Evolutionary conservation across 1,140 invertebrate species (phyloP).

Genomic region (Drosophila miranda): DNA sequence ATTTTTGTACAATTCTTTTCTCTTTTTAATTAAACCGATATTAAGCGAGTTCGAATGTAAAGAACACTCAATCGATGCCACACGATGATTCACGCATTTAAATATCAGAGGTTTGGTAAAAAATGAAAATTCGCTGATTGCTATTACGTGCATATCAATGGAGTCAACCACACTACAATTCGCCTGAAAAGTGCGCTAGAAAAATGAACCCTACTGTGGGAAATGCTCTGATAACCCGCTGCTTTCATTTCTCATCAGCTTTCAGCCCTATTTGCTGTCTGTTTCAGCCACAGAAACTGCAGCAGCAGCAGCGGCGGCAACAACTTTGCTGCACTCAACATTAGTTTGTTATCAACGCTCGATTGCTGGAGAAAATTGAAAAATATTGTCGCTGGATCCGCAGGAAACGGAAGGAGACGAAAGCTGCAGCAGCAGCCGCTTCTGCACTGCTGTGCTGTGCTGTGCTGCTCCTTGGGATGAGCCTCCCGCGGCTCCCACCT

Average conservation of each 20-base stretch:
- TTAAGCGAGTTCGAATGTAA: constrained; percentile 25
- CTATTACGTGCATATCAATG: constrained; percentile 7
- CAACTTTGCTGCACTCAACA: constrained; percentile 63
- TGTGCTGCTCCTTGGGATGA: constrained; percentile 23
- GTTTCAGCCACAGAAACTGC: constrained; percentile 18
- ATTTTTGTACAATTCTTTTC: constrained; percentile 27
- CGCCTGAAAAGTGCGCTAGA: neutral
- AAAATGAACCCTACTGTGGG: constrained; percentile 10
- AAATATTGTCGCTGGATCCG: constrained; percentile 66
- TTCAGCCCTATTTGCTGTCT: constrained; percentile 31
- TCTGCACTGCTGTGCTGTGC: constrained; percentile 2
- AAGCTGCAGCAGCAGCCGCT: constrained; percentile 23
- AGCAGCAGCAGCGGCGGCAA: constrained; percentile 13
- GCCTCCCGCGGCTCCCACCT: constrained; percentile 25
- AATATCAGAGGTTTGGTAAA: constrained; percentile 20
- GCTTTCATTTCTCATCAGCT: constrained; percentile 43
- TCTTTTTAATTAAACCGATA: constrained; percentile 53
- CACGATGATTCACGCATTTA: constrained; percentile 1
- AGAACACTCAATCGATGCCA: constrained; percentile 16
- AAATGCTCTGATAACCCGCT: constrained; percentile 16
- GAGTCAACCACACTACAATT: neutral
- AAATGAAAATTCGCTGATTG: constrained; percentile 30
- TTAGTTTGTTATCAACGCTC: constrained; percentile 78
- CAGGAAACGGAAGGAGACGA: constrained; percentile 9
- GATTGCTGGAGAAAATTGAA: constrained; percentile 78